phyloP scores from a whole-genome alignment of 2,888 invertebrate species.

The Augiades crinisus region DNA sequence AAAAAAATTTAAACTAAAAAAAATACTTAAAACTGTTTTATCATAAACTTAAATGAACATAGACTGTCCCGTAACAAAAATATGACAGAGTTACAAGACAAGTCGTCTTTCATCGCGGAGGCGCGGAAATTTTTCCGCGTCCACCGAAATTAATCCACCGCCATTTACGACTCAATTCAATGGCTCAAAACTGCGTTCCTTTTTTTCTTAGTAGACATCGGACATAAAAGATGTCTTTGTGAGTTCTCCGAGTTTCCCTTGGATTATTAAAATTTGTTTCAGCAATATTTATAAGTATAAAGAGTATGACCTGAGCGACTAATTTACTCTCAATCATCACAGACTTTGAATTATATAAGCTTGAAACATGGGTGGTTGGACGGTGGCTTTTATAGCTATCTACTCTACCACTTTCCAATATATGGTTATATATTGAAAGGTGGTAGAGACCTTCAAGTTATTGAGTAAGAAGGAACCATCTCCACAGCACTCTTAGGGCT shows the following conservation, averaged over 20 bases:
- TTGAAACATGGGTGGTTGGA: too few relatives aligned
- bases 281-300: neutral
- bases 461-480: too few relatives aligned
- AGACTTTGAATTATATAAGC: too few relatives aligned
- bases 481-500: too few relatives aligned
- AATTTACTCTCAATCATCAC: too few relatives aligned
- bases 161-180: constrained; percentile 14
- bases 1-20: too few relatives aligned
- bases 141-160: constrained; percentile 6
- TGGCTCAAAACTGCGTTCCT: neutral
- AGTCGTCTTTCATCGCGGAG: neutral
- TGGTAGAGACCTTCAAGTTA: too few relatives aligned
- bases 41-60: neutral
- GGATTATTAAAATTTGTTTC: neutral
- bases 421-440: too few relatives aligned
- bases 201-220: neutral
- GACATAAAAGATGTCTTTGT: neutral
- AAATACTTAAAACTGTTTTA: too few relatives aligned
- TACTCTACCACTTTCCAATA: too few relatives aligned
- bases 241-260: neutral
- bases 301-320: too few relatives aligned
- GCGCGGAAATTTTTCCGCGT: constrained; percentile 7
- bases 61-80: neutral
- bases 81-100: neutral
- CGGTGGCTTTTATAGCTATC: too few relatives aligned